A percentile compares a stretch with the other conserved stretches of the same genome.
These are phyloP conservation scores for Amblyjoppa proteus DNA, from an alignment of 2,888 invertebrate genomes.

Conservation along the genomic window DNA sequence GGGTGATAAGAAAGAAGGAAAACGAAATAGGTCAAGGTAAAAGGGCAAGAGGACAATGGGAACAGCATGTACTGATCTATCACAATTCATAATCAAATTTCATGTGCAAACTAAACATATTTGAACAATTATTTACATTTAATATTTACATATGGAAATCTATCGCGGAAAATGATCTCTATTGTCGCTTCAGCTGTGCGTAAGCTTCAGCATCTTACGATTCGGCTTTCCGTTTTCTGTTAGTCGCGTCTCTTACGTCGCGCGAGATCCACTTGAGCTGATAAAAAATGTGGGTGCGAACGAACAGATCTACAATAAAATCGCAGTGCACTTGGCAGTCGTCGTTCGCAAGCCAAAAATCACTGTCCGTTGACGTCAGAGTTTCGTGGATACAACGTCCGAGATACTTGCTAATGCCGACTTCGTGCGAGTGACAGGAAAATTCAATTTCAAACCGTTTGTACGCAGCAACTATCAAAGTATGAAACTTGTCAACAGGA, in stretches of 20 bases:
- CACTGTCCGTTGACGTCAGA: neutral
- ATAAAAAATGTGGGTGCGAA: constrained; percentile 37
- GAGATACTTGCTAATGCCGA: constrained; percentile 19
- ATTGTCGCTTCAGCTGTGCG: constrained; percentile 28
- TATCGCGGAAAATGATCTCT: neutral
- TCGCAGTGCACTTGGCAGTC: constrained; percentile 27
- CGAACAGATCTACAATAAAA: constrained; percentile 37
- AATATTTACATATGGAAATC: neutral
- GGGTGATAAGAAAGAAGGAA: constrained; percentile 5
- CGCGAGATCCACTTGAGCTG: constrained; percentile 39
- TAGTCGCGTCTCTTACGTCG: constrained; percentile 18
- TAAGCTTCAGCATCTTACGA: constrained; percentile 28
- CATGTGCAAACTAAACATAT: neutral
- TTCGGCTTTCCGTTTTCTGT: constrained; percentile 31
- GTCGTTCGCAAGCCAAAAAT: constrained; percentile 23
- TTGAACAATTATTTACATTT: no score
- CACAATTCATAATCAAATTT: neutral
- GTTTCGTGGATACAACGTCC: constrained; percentile 18
- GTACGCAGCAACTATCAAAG: constrained; percentile 46
- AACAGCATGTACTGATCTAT: neutral
- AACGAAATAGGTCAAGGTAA: neutral
- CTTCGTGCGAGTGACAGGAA: neutral
- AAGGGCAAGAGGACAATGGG: neutral
- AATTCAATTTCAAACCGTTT: constrained; percentile 35
- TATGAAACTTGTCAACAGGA: constrained; percentile 48